phyloP scores from a whole-genome alignment of 2,797 vertebrate genomes.

The Geotrypetes seraphini region DNA sequence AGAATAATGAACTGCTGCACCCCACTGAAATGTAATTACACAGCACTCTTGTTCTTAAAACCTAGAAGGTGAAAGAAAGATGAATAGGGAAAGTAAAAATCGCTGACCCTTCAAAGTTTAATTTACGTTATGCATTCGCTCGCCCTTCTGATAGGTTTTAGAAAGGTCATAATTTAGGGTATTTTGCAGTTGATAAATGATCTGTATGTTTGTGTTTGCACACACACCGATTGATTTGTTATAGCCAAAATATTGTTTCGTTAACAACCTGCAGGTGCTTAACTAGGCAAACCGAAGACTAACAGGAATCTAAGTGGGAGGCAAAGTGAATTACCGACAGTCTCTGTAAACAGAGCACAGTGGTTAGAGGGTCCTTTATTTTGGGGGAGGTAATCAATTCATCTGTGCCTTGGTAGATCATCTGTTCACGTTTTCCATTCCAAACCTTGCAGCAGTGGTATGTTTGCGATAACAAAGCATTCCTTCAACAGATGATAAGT shows the following conservation, averaged over 20 bases:
- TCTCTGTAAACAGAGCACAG: slow-evolving; percentile 15
- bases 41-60: slow-evolving; percentile 82
- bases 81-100: slow-evolving; percentile 91
- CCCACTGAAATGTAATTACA: slow-evolving; percentile 96
- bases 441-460: neutral
- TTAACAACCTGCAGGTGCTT: slow-evolving; percentile 64
- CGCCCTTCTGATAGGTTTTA: slow-evolving; percentile 86
- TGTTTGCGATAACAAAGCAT: slow-evolving; percentile 17
- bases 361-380: slow-evolving; percentile 4
- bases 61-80: slow-evolving; percentile 85
- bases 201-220: slow-evolving; percentile 86
- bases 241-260: slow-evolving; percentile 73
- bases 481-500: slow-evolving; percentile 18
- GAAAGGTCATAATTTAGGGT: slow-evolving; percentile 94
- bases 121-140: slow-evolving; percentile 92
- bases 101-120: slow-evolving; percentile 96
- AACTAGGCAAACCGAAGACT: slow-evolving; percentile 70
- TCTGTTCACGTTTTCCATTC: slow-evolving; percentile 14
- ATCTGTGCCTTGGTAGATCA: slow-evolving; percentile 3
- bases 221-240: slow-evolving; percentile 81
- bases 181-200: slow-evolving; percentile 94
- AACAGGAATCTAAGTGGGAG: slow-evolving; percentile 47
- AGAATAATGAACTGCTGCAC: slow-evolving; percentile 90
- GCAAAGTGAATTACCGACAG: slow-evolving; percentile 35
- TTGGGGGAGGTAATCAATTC: slow-evolving; percentile 13